phyloP scores from a whole-genome alignment of 2,113 vertebrate genomes.

The Anarhynchus alexandrinus region DNA sequence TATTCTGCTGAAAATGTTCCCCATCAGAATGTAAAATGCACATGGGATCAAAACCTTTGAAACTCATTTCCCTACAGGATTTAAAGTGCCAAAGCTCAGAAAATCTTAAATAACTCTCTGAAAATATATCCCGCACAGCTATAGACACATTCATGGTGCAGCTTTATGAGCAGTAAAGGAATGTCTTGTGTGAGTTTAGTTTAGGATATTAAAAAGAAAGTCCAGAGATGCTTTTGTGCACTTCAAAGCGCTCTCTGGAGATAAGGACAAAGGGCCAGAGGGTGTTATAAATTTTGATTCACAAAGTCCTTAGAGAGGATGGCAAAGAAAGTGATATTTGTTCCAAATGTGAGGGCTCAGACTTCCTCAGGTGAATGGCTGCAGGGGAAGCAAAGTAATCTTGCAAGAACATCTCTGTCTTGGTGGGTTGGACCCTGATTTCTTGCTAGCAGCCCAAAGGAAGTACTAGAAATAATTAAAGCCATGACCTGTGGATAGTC shows the following conservation, averaged over 20 bases:
- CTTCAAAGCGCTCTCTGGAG: conserved; percentile 53
- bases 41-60: conserved; percentile 44
- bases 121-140: conserved; percentile 1
- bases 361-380: conserved; percentile 50
- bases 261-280: conserved; percentile 43
- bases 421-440: background rate
- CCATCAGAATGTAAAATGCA: background rate
- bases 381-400: conserved; percentile 30
- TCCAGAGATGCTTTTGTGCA: conserved; percentile 51
- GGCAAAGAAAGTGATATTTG: conserved; percentile 24
- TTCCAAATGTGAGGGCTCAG: conserved; percentile 53
- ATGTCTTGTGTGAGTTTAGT: conserved; percentile 37
- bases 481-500: background rate
- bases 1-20: background rate
- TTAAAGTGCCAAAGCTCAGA: conserved; percentile 44
- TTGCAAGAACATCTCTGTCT: background rate
- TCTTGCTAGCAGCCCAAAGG: background rate
- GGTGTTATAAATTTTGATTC: conserved; percentile 15
- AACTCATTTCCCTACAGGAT: conserved; percentile 53
- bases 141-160: background rate
- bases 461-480: background rate
- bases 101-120: conserved; percentile 36
- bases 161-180: conserved; percentile 30
- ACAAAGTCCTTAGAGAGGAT: background rate
- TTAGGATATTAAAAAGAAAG: conserved; percentile 66